These are phyloP conservation scores for Periophthalmus modestus DNA, from an alignment of 2,113 vertebrate genomes.

Conservation along the genomic window DNA sequence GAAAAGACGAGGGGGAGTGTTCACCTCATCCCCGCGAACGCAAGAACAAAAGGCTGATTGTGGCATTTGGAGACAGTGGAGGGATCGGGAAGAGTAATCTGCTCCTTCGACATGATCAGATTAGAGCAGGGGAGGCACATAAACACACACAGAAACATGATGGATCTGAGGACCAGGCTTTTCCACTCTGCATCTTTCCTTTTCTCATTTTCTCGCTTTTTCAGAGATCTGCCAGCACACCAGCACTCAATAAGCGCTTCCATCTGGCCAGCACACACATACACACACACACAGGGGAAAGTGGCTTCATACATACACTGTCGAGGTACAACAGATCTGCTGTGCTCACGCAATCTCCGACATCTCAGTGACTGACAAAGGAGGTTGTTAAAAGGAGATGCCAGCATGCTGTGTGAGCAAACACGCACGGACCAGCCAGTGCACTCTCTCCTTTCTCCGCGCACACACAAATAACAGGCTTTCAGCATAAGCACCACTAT, in stretches of 20 bases:
- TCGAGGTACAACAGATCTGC: slow-evolving; percentile 63
- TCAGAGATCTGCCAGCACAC: slow-evolving; percentile 66
- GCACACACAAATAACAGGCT: slow-evolving; percentile 64
- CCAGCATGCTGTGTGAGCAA: slow-evolving; percentile 51
- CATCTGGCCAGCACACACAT: slow-evolving; percentile 64
- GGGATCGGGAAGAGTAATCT: slow-evolving; percentile 76
- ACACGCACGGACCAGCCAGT: slow-evolving; percentile 38
- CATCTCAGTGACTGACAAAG: slow-evolving; percentile 70
- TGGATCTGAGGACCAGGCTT: slow-evolving; percentile 66
- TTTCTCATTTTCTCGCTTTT: slow-evolving; percentile 41
- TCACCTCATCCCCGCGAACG: slow-evolving; percentile 51
- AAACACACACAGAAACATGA: slow-evolving; percentile 54
- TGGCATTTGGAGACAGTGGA: slow-evolving; percentile 69
- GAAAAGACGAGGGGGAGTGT: slow-evolving; percentile 38
- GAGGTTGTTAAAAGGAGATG: slow-evolving; percentile 66
- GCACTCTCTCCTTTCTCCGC: not conserved
- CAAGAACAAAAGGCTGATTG: slow-evolving; percentile 72
- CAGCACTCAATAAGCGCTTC: slow-evolving; percentile 70
- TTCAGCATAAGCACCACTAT: slow-evolving; percentile 64
- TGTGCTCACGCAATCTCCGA: slow-evolving; percentile 62
- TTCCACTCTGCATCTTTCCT: slow-evolving; percentile 54
- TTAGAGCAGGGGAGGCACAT: slow-evolving; percentile 66
- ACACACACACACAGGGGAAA: slow-evolving; percentile 24
- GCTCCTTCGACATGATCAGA: slow-evolving; percentile 76
- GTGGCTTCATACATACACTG: slow-evolving; percentile 30